Conservation (phyloP, 1,140 invertebrate genomes). For the Philaenus spumarius region DNA sequence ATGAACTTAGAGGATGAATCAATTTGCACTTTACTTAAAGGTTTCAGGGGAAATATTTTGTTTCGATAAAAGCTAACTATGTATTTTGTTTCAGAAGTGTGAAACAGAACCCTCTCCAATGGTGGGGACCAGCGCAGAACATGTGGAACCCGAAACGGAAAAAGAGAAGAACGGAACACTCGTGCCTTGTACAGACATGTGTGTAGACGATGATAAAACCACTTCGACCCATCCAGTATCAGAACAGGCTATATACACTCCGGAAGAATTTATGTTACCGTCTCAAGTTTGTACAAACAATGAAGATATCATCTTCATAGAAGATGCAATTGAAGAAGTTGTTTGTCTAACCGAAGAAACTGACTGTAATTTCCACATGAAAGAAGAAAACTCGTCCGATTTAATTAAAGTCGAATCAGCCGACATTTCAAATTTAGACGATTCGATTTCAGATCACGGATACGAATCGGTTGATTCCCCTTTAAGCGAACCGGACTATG, state of each 20-base stretch:
- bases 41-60: no score
- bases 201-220: no score
- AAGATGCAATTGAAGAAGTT: constrained; percentile 20
- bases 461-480: constrained; percentile 29
- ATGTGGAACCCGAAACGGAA: constrained; percentile 58
- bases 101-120: constrained; percentile 37
- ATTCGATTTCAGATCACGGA: constrained; percentile 23
- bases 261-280: neutral
- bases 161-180: neutral
- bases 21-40: no score
- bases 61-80: no score
- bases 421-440: neutral
- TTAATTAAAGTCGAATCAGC: neutral
- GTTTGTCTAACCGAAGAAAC: neutral
- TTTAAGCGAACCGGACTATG: constrained; percentile 11
- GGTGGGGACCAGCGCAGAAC: constrained; percentile 74
- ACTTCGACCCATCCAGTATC: no score
- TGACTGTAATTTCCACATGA: neutral
- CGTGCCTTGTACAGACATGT: neutral
- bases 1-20: no score
- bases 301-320: constrained; percentile 12
- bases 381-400: neutral
- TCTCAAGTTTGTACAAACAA: neutral
- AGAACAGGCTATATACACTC: neutral
- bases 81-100: no score